Evolutionary conservation across 2,888 invertebrate species (phyloP), one percentile per base, ranked within the genome.

Genomic region (Trachelus stipa): DNA sequence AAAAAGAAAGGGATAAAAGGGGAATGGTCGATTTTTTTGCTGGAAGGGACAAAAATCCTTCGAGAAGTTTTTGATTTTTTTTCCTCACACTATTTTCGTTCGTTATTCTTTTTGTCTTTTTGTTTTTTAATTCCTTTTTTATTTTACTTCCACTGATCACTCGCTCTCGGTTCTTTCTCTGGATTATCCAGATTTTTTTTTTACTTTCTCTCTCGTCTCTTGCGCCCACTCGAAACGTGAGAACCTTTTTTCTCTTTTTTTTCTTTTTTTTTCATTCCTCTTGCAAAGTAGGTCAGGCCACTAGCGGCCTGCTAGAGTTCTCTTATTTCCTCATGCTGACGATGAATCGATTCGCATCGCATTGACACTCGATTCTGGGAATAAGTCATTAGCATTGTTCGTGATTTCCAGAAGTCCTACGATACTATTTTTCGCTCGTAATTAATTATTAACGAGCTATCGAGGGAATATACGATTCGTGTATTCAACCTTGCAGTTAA

Each of bases 401-500:
- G 23, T 56, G 56, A 2, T 56, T 56, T 23, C 1, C 56, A 23
- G 56, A 56, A 56, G 56, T 56, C 9, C 23, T 56, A 9, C 23
- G 73, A 37, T 80, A 80, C 80, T 81, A 79, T 82, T 83, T 80
- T 84, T 85, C 79, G 76, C 81, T 79, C 78, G 82, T 80, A 85
- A 84, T 84, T 85, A 81, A 82, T 80, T 84, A 85, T 82, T 81
- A 85, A 80, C 78, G 76, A 81, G 79, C 83, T 85, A 85, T 83
- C 85, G 77, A 35, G 68, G 75, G 68, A 56, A 2, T 56, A 23
- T 56, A 9, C 56, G 9, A 56, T 56, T 56, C 23, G 56, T 76
- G 69, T 74, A 78, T 69, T 82, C 80, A 84, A 2, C 83, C 85
- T 75, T 31, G 23, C 73, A 73, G 75, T 71, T 76, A 77, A 76